A percentile compares a stretch with the other conserved stretches of the same genome.
phyloP scores from a whole-genome alignment of 1,140 invertebrate genomes.

The Drosophila mauritiana region DNA sequence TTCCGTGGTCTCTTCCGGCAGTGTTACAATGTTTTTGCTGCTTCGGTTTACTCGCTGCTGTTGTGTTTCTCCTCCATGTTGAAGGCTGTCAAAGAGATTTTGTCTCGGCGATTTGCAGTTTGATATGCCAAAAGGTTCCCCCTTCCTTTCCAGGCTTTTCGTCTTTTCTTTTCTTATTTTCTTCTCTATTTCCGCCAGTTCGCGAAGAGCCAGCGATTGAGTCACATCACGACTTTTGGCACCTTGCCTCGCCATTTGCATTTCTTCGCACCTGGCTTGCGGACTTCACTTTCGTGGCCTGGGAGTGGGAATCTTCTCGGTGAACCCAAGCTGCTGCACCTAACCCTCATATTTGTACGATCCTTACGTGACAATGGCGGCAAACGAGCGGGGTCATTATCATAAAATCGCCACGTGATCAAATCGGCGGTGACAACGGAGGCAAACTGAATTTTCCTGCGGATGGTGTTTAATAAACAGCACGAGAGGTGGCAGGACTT shows the following conservation, averaged over 20 bases:
- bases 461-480: neutral
- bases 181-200: constrained; percentile 38
- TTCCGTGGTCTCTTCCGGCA: constrained; percentile 69
- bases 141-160: constrained; percentile 4
- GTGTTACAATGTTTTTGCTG: constrained; percentile 74
- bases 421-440: neutral
- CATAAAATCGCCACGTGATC: constrained; percentile 52
- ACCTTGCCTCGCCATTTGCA: constrained; percentile 55
- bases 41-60: constrained; percentile 61
- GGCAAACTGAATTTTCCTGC: neutral
- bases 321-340: constrained; percentile 15
- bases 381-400: constrained; percentile 32
- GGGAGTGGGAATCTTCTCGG: constrained; percentile 16
- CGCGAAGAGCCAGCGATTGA: constrained; percentile 34
- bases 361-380: constrained; percentile 53
- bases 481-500: constrained; percentile 18
- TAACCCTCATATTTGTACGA: constrained; percentile 59
- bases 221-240: constrained; percentile 60
- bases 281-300: neutral
- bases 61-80: constrained; percentile 48
- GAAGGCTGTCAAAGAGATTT: constrained; percentile 63
- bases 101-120: constrained; percentile 52
- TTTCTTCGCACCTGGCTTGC: constrained; percentile 50
- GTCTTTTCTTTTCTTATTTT: constrained; percentile 19
- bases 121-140: constrained; percentile 63